Conservation (phyloP, 2,797 vertebrate species). For the Centroberyx gerrardi region DNA sequence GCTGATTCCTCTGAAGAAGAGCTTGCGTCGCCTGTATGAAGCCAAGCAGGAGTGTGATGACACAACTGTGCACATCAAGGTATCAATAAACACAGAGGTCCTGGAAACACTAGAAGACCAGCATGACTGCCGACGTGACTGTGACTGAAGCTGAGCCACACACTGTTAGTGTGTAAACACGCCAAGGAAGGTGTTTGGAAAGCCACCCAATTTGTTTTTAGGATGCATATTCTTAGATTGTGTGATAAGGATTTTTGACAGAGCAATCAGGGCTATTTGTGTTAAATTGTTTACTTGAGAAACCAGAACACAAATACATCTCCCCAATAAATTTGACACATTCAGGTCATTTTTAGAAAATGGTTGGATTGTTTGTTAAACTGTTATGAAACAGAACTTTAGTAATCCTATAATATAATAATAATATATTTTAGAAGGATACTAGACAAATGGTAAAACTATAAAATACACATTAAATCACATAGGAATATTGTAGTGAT, state of each 20-base stretch:
- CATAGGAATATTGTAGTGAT: too few species aligned
- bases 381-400: too few species aligned
- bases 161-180: slow-evolving; percentile 67
- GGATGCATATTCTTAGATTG: neutral
- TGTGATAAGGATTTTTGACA: neutral
- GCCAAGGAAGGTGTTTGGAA: slow-evolving; percentile 13
- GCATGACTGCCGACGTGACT: slow-evolving; percentile 8
- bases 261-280: neutral
- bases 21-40: slow-evolving; percentile 84
- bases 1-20: slow-evolving; percentile 84
- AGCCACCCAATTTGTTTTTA: neutral
- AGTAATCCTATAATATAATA: too few species aligned
- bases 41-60: slow-evolving; percentile 88
- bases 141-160: neutral
- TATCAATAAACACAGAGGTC: slow-evolving; percentile 78
- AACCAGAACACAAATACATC: too few species aligned
- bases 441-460: too few species aligned
- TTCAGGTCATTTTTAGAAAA: neutral
- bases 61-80: slow-evolving; percentile 87
- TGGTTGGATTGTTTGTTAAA: neutral
- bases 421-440: neutral
- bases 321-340: too few species aligned
- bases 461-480: too few species aligned
- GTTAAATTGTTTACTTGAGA: neutral
- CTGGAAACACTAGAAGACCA: slow-evolving; percentile 28